Conservation (phyloP, 2,797 vertebrate species). For the Morus bassanus region DNA sequence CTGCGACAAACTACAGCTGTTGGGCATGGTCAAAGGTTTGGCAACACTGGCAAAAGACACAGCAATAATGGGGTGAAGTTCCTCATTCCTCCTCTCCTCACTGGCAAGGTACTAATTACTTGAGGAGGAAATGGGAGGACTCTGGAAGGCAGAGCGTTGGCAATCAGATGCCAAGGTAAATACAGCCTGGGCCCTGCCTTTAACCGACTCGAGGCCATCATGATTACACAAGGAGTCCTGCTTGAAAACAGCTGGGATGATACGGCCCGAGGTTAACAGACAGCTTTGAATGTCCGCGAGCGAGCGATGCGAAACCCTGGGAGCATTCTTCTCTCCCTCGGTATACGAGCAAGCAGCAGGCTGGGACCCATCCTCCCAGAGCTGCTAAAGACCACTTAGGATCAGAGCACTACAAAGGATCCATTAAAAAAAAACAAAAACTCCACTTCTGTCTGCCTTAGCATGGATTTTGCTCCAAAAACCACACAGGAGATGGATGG, state of each 20-base stretch:
- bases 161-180: slow-evolving; percentile 15
- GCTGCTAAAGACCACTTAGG: not conserved
- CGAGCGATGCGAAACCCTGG: not conserved
- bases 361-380: not conserved
- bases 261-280: not conserved
- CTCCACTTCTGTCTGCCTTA: not conserved
- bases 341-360: not conserved
- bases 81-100: not conserved
- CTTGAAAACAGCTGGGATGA: not conserved
- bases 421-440: not conserved
- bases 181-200: not conserved
- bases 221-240: not conserved
- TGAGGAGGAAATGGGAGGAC: not conserved
- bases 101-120: not conserved
- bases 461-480: not conserved
- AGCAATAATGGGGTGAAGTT: not conserved
- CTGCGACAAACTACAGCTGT: not conserved
- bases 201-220: not conserved
- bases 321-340: not conserved
- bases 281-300: not conserved
- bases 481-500: not conserved
- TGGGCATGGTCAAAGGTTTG: not conserved
- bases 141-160: not conserved
- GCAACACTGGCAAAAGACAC: not conserved
- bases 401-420: not conserved